phyloP scores from a whole-genome alignment of 92 coral and sea anemone species.

The Blastomussa wellsi region DNA sequence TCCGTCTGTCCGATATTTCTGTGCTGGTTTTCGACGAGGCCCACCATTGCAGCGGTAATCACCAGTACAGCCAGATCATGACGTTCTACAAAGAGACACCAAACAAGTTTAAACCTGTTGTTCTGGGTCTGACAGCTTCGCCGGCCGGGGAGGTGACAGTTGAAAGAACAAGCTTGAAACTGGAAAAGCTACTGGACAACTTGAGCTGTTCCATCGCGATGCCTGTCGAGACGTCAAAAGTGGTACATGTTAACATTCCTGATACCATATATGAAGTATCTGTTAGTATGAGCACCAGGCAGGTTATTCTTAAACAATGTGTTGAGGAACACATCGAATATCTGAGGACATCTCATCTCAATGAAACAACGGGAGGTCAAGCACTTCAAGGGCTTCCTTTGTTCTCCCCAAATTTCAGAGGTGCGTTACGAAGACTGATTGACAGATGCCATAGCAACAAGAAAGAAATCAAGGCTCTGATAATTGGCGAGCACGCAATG shows the following conservation, averaged over 20 bases:
- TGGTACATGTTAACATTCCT: slow-evolving; percentile 69
- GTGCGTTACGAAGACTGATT: slow-evolving; percentile 73
- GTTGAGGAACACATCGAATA: slow-evolving; percentile 39
- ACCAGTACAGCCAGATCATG: slow-evolving; percentile 87
- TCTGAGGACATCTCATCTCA: slow-evolving; percentile 25
- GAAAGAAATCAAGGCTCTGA: slow-evolving; percentile 52
- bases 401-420: slow-evolving; percentile 72
- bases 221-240: slow-evolving; percentile 64
- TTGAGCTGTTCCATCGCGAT: slow-evolving; percentile 63
- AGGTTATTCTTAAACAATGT: slow-evolving; percentile 32
- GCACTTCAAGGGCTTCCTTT: slow-evolving; percentile 57
- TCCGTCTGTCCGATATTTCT: slow-evolving; percentile 72
- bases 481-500: slow-evolving; percentile 85
- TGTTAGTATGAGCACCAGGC: slow-evolving; percentile 16
- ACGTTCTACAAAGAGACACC: slow-evolving; percentile 41
- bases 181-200: slow-evolving; percentile 54
- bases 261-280: slow-evolving; percentile 45
- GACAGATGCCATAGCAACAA: slow-evolving; percentile 67
- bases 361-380: slow-evolving; percentile 19
- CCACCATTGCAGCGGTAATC: slow-evolving; percentile 83
- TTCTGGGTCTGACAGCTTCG: slow-evolving; percentile 90
- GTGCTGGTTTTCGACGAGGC: slow-evolving; percentile 93
- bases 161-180: slow-evolving; percentile 49
- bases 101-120: slow-evolving; percentile 75
- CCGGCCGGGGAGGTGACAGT: slow-evolving; percentile 72